phyloP scores from a whole-genome alignment of 2,113 vertebrate genomes.

The Thalassarche chlororhynchos region DNA sequence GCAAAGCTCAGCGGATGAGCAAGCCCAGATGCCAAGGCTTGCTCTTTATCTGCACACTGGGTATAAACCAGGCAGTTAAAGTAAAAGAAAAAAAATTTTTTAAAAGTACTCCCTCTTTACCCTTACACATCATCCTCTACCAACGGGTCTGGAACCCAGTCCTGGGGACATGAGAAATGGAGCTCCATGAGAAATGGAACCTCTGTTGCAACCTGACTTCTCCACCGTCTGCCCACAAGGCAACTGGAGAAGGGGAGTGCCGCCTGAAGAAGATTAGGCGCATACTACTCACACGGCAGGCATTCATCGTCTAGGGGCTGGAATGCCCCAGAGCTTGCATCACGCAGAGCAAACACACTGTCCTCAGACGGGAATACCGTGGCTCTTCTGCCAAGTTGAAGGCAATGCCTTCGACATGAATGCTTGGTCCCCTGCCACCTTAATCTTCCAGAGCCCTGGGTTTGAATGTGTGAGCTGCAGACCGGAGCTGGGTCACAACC shows the following conservation, averaged over 20 bases:
- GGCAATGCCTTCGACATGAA: not conserved
- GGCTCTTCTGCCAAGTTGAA: not conserved
- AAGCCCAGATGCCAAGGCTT: not conserved
- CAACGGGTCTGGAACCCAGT: rapidly evolving
- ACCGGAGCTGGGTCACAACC: conserved; percentile 11
- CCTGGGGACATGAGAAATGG: not conserved
- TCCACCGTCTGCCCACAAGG: too few relatives aligned
- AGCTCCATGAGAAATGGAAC: not conserved
- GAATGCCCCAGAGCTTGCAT: not conserved
- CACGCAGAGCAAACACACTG: not conserved
- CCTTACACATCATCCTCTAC: not conserved
- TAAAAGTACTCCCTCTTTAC: not conserved
- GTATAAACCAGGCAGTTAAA: not conserved
- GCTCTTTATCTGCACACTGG: not conserved
- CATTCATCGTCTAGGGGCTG: not conserved
- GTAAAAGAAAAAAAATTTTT: not conserved
- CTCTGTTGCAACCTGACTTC: not conserved
- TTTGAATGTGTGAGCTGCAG: not conserved
- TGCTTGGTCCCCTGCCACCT: conserved; percentile 25
- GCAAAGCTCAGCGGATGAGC: not conserved
- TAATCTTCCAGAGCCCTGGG: conserved; percentile 10
- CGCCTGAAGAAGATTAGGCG: not conserved
- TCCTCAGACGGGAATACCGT: not conserved
- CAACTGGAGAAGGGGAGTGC: not conserved
- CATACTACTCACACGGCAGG: not conserved